Percentiles rank a stretch among this genome's conserved stretches.
phyloP scores from a whole-genome alignment of 2,797 vertebrate genomes.

The Gymnopithys bicolor region DNA sequence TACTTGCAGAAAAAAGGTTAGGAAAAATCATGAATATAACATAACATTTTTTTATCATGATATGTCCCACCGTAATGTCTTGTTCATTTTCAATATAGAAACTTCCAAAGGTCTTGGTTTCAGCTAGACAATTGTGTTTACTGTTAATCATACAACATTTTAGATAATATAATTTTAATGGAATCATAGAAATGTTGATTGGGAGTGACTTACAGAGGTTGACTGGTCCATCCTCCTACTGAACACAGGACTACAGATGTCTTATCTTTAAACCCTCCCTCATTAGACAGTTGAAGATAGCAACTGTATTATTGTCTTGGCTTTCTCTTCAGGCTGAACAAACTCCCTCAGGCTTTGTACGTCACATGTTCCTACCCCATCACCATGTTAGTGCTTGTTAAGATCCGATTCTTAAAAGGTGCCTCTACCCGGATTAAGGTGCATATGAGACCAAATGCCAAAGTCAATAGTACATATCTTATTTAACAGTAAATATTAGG shows the following conservation, averaged over 20 bases:
- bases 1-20: background rate
- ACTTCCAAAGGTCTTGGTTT: background rate
- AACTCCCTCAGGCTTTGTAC: background rate
- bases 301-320: background rate
- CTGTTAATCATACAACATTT: background rate
- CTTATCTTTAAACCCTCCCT: background rate
- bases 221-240: background rate
- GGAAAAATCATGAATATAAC: background rate
- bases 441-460: too few species aligned
- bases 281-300: background rate
- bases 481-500: too few species aligned
- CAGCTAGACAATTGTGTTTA: background rate
- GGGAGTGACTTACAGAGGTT: background rate
- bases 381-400: background rate
- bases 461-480: too few species aligned
- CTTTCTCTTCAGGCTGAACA: background rate
- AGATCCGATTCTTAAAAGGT: too few species aligned
- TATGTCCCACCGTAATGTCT: background rate
- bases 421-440: too few species aligned
- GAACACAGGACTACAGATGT: background rate
- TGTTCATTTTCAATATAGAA: background rate
- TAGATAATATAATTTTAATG: background rate
- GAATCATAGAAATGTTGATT: background rate
- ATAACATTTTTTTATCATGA: background rate
- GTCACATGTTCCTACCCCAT: background rate